Conservation (phyloP, 2,888 invertebrate genomes). For the Brenthis hecate region DNA sequence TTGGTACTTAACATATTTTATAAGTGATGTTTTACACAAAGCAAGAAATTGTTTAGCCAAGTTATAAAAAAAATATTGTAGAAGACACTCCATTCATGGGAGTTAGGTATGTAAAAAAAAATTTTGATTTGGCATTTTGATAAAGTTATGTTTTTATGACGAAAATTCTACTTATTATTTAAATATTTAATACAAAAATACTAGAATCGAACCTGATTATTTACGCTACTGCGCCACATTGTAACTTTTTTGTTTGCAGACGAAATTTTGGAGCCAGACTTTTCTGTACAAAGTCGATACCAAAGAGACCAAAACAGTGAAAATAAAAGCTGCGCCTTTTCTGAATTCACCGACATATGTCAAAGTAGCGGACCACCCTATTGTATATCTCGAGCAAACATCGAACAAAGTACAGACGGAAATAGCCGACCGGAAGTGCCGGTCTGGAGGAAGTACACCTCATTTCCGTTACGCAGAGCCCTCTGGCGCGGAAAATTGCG, state of each 20-base stretch:
- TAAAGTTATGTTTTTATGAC: too few species aligned
- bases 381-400: slow-evolving; percentile 23
- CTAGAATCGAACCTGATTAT: too few species aligned
- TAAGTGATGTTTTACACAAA: too few species aligned
- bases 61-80: too few species aligned
- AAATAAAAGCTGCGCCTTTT: slow-evolving; percentile 15
- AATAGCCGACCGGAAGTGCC: slow-evolving; percentile 42
- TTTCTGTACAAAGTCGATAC: slow-evolving; percentile 14
- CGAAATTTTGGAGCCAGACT: slow-evolving; percentile 6
- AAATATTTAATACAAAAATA: too few species aligned
- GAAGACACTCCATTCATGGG: too few species aligned
- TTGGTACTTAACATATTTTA: too few species aligned
- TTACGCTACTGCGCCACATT: neutral
- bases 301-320: slow-evolving; percentile 10
- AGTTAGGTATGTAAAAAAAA: too few species aligned
- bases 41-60: too few species aligned
- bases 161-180: too few species aligned
- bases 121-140: too few species aligned
- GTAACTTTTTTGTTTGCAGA: slow-evolving; percentile 13
- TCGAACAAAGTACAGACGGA: slow-evolving; percentile 25
- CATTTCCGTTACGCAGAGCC: slow-evolving; percentile 41
- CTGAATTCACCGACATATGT: slow-evolving; percentile 15
- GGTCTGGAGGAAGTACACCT: slow-evolving; percentile 46
- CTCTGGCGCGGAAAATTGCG: slow-evolving; percentile 31
- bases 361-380: slow-evolving; percentile 18